Evolutionary conservation across 2,797 vertebrate species (phyloP), one percentile per base, ranked within the genome.

Genomic region (Pseudochirops corinnae): DNA sequence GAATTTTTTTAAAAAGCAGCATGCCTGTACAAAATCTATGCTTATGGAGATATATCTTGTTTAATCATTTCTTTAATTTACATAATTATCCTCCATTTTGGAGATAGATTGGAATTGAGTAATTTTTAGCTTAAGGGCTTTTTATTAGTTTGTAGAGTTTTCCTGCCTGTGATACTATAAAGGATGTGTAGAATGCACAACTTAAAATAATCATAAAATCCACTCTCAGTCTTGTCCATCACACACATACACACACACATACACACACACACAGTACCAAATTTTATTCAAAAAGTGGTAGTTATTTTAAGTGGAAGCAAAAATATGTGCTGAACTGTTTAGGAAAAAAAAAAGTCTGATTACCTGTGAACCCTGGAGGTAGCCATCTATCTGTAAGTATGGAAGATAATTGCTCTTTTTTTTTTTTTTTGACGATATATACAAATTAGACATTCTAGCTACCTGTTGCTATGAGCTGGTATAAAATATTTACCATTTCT

Each of bases 401-500:
- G 39, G 92, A 97, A 93, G 94, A 95, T 96, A 97, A 97, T 97
- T 97, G 92, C 94, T 94, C 91, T 53, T 53, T 95, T 97, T 97
- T 96, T 97, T 96, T 96, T 96, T 95, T 97, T 96, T 96, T 98
- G 95, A 97, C 97, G 96, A 92, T 97, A 55, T 96, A 14, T 97
- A 93, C 24, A 12, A 94, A 95, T 97, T 87, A 97, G 95, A 97
- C 94, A 95, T 96, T 96, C 93, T 50, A 95, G 93, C 53, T 97
- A 97, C 96, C 95, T 97, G 95, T 96, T 98, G 97, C 93, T 60
- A 90, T 97, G 95, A 97, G 87, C 55, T 94, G 97, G 56, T 96
- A 97, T 97, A 95, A 98, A 98, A 98, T 98, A 98, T 97, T 97
- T 98, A 98, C 95, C 92, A 97, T 60, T 96, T 92, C 74, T 97